Percentiles rank a stretch among this genome's conserved stretches.
These are phyloP conservation scores for Vulpes vulpes DNA, from an alignment of 2,113 vertebrate species.

Conservation along the genomic window DNA sequence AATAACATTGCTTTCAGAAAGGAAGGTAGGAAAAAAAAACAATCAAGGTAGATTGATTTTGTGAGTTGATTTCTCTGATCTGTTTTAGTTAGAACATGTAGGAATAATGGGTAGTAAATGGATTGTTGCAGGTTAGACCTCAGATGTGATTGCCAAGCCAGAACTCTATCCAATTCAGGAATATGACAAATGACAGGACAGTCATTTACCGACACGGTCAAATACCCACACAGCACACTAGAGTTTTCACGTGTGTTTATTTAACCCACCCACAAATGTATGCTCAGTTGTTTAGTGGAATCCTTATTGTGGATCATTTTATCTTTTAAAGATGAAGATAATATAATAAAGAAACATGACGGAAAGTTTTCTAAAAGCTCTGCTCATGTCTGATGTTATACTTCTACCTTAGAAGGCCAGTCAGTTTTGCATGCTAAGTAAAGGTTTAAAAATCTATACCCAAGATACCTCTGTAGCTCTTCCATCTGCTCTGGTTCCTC, in stretches of 20 bases:
- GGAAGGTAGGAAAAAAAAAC: background rate
- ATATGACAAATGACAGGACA: background rate
- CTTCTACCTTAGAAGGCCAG: slow-evolving; percentile 29
- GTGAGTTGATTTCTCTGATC: background rate
- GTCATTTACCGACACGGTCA: background rate
- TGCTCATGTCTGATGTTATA: slow-evolving; percentile 4
- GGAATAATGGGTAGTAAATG: background rate
- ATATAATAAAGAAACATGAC: background rate
- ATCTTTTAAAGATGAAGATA: slow-evolving; percentile 23
- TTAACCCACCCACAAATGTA: background rate
- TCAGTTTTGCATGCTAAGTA: background rate
- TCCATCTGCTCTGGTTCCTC: background rate
- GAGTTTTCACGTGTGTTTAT: background rate
- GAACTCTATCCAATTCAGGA: slow-evolving; percentile 39
- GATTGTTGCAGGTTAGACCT: slow-evolving; percentile 16
- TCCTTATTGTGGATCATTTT: background rate
- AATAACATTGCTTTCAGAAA: background rate
- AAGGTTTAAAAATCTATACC: background rate
- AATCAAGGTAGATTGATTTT: background rate
- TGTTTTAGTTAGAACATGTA: background rate
- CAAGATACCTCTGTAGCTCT: background rate
- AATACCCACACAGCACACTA: background rate
- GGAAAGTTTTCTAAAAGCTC: background rate
- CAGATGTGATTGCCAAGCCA: slow-evolving; percentile 8
- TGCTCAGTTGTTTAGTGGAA: background rate